Conservation (phyloP, 2,797 vertebrate genomes). For the Knipowitschia caucasica region DNA sequence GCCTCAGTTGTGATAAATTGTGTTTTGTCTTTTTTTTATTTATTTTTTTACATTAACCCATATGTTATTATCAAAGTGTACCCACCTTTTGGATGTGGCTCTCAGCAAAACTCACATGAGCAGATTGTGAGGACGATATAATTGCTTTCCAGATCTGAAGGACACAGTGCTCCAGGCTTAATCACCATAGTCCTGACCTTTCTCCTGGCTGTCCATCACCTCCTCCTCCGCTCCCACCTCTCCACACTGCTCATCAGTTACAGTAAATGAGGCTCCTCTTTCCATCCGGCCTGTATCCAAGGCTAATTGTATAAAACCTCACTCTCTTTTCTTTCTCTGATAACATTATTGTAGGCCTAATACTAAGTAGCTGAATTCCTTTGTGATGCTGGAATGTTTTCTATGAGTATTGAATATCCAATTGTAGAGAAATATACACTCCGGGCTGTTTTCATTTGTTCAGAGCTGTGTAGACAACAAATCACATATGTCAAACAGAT, state of each 20-base stretch:
- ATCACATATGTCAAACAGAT: conserved; percentile 58
- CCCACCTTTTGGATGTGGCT: neutral
- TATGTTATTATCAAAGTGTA: no score
- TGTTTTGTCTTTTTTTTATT: no score
- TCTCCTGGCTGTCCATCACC: conserved; percentile 17
- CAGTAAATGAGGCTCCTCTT: conserved; percentile 18
- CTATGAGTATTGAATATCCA: neutral
- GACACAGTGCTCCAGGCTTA: conserved; percentile 3
- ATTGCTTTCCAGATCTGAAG: conserved; percentile 3
- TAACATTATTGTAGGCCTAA: neutral
- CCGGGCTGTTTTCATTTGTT: conserved; percentile 36
- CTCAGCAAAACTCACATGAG: neutral
- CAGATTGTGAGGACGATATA: neutral
- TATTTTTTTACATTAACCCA: no score
- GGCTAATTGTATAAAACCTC: conserved; percentile 7
- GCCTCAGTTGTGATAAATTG: no score
- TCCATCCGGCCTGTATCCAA: conserved; percentile 6
- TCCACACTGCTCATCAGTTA: conserved; percentile 24
- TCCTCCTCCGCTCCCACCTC: conserved; percentile 5
- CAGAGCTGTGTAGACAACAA: conserved; percentile 41
- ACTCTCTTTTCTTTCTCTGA: neutral
- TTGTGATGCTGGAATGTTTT: neutral
- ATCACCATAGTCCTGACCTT: conserved; percentile 19
- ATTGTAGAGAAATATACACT: conserved; percentile 1
- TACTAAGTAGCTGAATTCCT: neutral